Base-by-base conservation (phyloP, 2,113 vertebrate genomes). In the Tor tambroides region DNA sequence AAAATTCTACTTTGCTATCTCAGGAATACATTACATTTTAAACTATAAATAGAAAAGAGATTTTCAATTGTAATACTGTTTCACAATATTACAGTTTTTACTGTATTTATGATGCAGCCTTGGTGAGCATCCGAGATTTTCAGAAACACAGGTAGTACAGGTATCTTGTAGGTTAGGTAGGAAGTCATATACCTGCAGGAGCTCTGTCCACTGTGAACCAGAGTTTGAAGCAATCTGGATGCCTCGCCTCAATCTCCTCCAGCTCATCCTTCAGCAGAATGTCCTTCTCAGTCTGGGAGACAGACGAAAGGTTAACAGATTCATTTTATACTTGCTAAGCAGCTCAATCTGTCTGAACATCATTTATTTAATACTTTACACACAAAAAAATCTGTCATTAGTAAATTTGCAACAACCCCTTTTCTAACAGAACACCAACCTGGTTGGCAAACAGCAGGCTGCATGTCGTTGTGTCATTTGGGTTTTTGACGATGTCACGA, bases 391-490 rank as follows among this genome's bases (percentile, higher is more conserved):
- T 26, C 9, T 82, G 2, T 23, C 3, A 61, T 56, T 28, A 41
- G 0, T 26, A 26, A 9, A 41, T 11, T 4, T 23, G 38, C 3
- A 38, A 23, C 14, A 1, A 35, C 1, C 23, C 51, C 41, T n/a
- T 35, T 69, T 38, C 38, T 59, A 86, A 23, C 5, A 4, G 56
- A 28, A 23, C 35, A 61, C 32, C 6, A 28, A 96, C 95, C 94
- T 96, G 95, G 88, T 95, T 96, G 63, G 95, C 95, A 93, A 95
- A 96, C 51, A 96, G 92, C 87, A 96, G 92, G 80, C 78, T 92
- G 88, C 95, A 96, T 65, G 46, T 91, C 6, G 95, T 95, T 11
- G 83, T 85, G 87, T 96, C 95, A 83, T 86, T 92, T 17, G 91
- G 91, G 83, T 94, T 92, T 89, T 94, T 95, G 75, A 95, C 77